A percentile compares a stretch with the other conserved stretches of the same genome.
phyloP scores from a whole-genome alignment of 30 jellyfish, hydroid and myxozoan genomes.

The Catostylus mosaicus region DNA sequence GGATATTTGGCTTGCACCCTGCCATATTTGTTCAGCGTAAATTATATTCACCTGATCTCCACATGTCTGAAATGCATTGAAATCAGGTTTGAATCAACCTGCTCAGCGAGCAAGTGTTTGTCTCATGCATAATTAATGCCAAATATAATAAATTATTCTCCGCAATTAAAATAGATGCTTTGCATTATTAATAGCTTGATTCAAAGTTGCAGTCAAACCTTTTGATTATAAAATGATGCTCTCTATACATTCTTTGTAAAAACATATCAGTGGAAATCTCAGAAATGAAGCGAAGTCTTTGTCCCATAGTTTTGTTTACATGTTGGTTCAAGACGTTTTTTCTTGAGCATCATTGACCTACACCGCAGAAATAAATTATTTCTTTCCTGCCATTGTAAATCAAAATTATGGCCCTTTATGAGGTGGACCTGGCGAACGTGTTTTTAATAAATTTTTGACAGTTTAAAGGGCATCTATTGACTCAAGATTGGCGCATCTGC shows the following conservation, averaged over 20 bases:
- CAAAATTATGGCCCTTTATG: neutral
- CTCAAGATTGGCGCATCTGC: neutral
- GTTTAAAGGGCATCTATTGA: neutral
- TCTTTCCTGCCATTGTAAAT: neutral
- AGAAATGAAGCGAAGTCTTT: neutral
- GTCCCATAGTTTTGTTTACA: neutral
- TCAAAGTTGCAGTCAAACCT: constrained; percentile 15
- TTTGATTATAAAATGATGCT: constrained; percentile 21
- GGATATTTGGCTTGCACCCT: constrained; percentile 1
- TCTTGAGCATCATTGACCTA: neutral
- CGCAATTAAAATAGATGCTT: constrained; percentile 65
- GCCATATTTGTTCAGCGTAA: neutral
- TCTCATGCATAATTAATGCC: constrained; percentile 30
- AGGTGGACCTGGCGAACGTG: neutral
- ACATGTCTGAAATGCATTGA: neutral
- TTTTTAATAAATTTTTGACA: neutral
- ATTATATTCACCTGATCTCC: too few relatives aligned
- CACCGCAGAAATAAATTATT: neutral
- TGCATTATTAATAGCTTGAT: constrained; percentile 34
- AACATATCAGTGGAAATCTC: constrained; percentile 6
- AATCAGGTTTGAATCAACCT: neutral
- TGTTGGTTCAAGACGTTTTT: neutral
- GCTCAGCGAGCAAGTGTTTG: neutral
- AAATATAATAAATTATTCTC: constrained; percentile 12
- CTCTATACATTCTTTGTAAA: constrained; percentile 9